Evolutionary conservation across 2,113 vertebrate species (phyloP), one percentile per base, ranked within the genome.

Genomic region (Menura novaehollandiae): DNA sequence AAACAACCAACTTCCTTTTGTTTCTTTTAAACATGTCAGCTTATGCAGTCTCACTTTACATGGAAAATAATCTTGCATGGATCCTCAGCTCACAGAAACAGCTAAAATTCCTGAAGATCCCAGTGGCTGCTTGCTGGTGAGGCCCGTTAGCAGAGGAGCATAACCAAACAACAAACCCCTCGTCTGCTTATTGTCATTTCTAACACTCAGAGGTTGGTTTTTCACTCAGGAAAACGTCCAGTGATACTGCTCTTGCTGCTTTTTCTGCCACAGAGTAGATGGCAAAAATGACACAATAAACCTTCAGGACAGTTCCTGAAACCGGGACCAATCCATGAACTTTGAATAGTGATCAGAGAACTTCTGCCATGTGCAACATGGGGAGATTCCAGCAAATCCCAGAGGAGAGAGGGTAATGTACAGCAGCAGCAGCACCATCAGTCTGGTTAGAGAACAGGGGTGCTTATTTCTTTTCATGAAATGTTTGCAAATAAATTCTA

Each of bases 301-400:
- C 53, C 23, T 43, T 66, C 23, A 20, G 33, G 53, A 11, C 28
- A 26, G 46, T 66, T 86, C 33, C 33, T 46, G 60, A 75, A 74
- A 39, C 19, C 15, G 30, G 19, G 11, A 62, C 26, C 32, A 60
- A 63, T 7, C 20, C 66, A 55, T 30, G 16, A 49, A 39, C 30
- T 53, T 17, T 46, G 52, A 47, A 11, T 28, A 43, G 13, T 62
- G 32, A 17, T 51, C 5, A 28, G 37, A 41, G 32, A 79, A 39
- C n/a, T 80, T 80, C 23, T 39, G 53, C 33, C 10, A 1, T 1
- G 4, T 41, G 18, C 14, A 28, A 52, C 39, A 7, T 1, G 0
- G 27, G 33, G 43, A 62, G 12, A 21, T 1, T 5, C 15, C 63
- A 81, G 49, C 53, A 28, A 11, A 20, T 44, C 59, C 20, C 18